Evolutionary conservation across 2,113 vertebrate species (phyloP).

Genomic region (Leptosomus discolor): DNA sequence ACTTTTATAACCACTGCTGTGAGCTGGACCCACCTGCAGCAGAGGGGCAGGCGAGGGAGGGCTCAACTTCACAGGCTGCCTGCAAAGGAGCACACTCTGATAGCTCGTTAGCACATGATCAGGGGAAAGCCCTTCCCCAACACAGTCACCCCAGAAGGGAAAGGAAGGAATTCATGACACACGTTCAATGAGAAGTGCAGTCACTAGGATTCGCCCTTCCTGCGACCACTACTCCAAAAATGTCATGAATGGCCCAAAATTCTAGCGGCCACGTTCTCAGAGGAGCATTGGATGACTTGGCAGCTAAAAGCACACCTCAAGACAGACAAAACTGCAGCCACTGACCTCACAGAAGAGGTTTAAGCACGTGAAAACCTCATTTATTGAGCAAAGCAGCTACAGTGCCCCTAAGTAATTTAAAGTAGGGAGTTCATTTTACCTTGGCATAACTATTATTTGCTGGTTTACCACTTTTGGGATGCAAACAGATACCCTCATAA

Average conservation of each 20-base stretch:
- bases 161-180: not conserved
- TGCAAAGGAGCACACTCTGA: not conserved
- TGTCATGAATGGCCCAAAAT: accelerated
- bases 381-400: not conserved
- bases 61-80: not conserved
- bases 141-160: accelerated
- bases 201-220: not conserved
- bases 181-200: accelerated
- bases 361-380: not conserved
- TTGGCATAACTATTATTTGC: no score
- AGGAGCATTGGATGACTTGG: not conserved
- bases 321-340: not conserved
- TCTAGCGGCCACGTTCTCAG: accelerated
- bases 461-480: not conserved
- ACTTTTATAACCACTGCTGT: not conserved
- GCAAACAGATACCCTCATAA: not conserved
- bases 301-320: not conserved
- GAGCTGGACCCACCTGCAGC: not conserved
- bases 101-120: accelerated
- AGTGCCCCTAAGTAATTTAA: not conserved
- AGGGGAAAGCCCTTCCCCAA: not conserved
- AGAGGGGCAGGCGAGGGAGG: not conserved
- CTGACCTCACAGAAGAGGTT: not conserved
- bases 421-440: not conserved
- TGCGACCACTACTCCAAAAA: accelerated